These are phyloP conservation scores for Orthonyx spaldingii DNA, from an alignment of 2,113 vertebrate genomes.

Conservation along the genomic window DNA sequence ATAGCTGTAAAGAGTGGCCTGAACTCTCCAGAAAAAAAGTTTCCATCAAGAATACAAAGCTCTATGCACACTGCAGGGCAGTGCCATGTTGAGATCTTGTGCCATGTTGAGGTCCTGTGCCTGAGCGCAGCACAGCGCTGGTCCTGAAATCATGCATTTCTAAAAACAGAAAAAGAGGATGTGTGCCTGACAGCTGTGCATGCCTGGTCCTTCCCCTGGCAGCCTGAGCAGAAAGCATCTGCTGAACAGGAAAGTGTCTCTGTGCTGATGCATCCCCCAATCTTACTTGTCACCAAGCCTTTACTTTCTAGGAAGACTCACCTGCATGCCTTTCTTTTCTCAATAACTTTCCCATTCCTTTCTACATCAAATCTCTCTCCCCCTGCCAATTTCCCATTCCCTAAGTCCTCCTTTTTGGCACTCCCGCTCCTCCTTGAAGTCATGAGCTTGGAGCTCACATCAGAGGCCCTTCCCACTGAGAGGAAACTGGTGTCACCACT, in stretches of 20 bases:
- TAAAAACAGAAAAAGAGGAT: not conserved
- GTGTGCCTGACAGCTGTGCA: not conserved
- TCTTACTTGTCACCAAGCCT: not conserved
- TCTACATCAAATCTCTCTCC: not conserved
- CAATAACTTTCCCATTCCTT: not conserved
- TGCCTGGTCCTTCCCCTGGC: fast-evolving
- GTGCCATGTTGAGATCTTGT: not conserved
- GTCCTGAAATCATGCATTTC: not conserved
- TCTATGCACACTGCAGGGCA: not conserved
- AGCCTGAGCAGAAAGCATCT: not conserved
- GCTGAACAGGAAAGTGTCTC: not conserved
- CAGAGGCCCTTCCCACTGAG: not conserved
- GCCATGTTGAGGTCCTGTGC: not conserved
- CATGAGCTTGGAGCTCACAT: fast-evolving
- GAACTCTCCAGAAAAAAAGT: not conserved
- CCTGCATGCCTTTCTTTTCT: not conserved
- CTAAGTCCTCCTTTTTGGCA: not conserved
- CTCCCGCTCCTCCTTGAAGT: not conserved
- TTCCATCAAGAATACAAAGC: not conserved
- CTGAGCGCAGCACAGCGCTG: not conserved
- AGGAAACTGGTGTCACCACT: fast-evolving
- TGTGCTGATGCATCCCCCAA: not conserved
- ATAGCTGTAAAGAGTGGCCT: not conserved
- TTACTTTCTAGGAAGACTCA: not conserved
- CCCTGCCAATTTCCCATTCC: not conserved